Conservation (phyloP, 64 coral and sea anemone species). For the Porites lutea region DNA sequence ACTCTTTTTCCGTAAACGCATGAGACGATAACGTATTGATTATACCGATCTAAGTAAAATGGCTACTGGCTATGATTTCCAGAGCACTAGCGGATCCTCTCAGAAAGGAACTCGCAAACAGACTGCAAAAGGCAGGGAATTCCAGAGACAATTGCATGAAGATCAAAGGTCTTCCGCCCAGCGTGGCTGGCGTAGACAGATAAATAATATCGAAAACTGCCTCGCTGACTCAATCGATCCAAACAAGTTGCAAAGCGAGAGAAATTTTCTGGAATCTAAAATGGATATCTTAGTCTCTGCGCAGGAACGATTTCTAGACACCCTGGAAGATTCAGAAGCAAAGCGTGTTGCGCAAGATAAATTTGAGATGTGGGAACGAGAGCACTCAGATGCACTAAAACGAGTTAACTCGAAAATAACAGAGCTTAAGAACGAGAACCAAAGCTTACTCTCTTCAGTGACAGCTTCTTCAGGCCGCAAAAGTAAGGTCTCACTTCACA, state of each 20-base stretch:
- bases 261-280: slow-evolving; percentile 18
- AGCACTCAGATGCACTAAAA: slow-evolving; percentile 17
- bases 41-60: too few relatives aligned
- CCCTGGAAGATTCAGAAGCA: background rate
- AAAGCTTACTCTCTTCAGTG: background rate
- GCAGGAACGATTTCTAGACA: background rate
- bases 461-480: background rate
- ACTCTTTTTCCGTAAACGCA: too few relatives aligned
- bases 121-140: slow-evolving; percentile 3
- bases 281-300: background rate
- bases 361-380: slow-evolving; percentile 2
- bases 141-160: background rate
- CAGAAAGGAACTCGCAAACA: background rate
- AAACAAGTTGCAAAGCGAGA: slow-evolving; percentile 1
- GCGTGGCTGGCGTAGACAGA: slow-evolving; percentile 10
- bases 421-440: background rate
- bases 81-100: too few relatives aligned
- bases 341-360: background rate
- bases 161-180: background rate
- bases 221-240: background rate
- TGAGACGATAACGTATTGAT: too few relatives aligned
- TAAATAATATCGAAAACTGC: slow-evolving; percentile 20
- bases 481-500: background rate
- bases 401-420: background rate
- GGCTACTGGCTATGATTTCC: too few relatives aligned